Conservation (phyloP, 1,140 invertebrate species). For the Sipha flava region DNA sequence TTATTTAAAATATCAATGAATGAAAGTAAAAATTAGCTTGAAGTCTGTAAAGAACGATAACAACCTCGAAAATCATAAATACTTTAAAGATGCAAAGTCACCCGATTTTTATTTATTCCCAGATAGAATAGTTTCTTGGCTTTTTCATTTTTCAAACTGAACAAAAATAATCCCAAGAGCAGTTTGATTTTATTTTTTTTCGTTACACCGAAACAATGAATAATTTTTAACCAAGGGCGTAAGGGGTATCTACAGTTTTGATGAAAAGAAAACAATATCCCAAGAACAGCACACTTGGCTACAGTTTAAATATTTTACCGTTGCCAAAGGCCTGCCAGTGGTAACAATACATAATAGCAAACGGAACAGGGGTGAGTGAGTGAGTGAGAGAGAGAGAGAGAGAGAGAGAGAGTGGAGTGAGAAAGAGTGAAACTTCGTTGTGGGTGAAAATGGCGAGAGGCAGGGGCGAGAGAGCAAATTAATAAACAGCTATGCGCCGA, state of each 20-base stretch:
- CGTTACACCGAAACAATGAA: conserved; percentile 10
- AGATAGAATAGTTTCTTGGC: not conserved
- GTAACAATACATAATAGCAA: conserved; percentile 21
- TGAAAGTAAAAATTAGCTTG: not conserved
- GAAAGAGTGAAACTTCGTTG: no score
- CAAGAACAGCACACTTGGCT: conserved; percentile 2
- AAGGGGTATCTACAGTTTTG: not conserved
- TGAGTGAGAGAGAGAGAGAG: not conserved
- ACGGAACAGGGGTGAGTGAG: not conserved
- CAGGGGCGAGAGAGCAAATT: not conserved
- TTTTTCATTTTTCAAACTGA: not conserved
- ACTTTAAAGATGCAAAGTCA: not conserved
- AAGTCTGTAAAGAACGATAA: not conserved
- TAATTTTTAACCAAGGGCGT: conserved; percentile 8
- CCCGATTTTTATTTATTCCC: not conserved
- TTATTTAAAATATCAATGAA: not conserved
- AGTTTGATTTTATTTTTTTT: not conserved
- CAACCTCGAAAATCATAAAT: not conserved
- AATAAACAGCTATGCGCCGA: conserved; percentile 26
- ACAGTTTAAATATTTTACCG: conserved; percentile 29
- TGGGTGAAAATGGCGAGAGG: no score
- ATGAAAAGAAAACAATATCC: conserved; percentile 28
- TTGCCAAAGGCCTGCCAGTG: conserved; percentile 7
- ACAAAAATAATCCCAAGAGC: not conserved
- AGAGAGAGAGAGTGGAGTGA: not conserved